Base-by-base conservation (phyloP, 2,888 invertebrate species). In the Meghimatium bilineatum region DNA sequence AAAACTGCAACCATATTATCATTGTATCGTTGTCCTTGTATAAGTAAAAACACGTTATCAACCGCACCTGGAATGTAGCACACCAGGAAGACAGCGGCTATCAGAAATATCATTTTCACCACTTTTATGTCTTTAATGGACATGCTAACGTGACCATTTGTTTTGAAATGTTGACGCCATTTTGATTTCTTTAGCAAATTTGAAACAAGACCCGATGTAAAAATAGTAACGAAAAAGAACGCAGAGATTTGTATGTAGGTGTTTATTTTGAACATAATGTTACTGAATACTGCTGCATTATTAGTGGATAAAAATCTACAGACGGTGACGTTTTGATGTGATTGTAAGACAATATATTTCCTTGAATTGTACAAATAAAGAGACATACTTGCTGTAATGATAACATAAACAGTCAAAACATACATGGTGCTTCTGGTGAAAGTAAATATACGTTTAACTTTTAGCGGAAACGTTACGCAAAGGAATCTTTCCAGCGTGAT, bases 401-500 rank as follows among this genome's bases (percentile, higher is more conserved):
- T 63, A 1, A 29, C 12, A 29, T 63, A 77, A 6, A 60, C 8
- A 38, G 26, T 0, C 0, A 63, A 12, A 20, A 44, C 20, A 20
- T 36, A 60, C 14, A 77, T 6, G 2, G 63, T 3, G 1, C 36
- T 63, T 36, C 77, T 17, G 1, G 36, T 63, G 0, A n/a, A 32
- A 5, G 63, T 77, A 17, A 77, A 44, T 6, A 77, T 29, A 36
- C n/a, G n/a, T 63, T 66, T 60, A 26, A 77, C 44, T 63, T 77
- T 77, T 32, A 63, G n/a, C 0, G 77, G 77, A 6, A 63, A 2
- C 2, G 44, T 20, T 26, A 77, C 63, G 38, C 77, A 77, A 0
- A 77, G 6, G n/a, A 38, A 63, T 63, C 77, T 77, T 56, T 77
- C 77, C 20, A 77, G 29, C 23, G 77, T 77, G n/a, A 77, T 63